Conservation (phyloP, 2,797 vertebrate species). For the Micropoecilia bifurca region DNA sequence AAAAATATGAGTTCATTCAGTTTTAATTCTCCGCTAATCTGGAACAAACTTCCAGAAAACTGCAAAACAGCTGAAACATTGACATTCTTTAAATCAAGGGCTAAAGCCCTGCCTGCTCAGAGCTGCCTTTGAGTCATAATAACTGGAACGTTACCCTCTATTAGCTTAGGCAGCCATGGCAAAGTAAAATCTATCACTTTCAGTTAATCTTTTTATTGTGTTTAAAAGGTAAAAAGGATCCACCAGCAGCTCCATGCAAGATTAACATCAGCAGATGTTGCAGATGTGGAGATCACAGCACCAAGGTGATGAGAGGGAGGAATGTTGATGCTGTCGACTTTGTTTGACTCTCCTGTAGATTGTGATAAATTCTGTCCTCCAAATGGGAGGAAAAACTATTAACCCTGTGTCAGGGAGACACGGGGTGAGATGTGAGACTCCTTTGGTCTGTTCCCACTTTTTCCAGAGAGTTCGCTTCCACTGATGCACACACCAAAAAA, state of each 20-base stretch:
- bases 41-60: no score
- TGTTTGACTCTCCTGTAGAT: slow-evolving; percentile 53
- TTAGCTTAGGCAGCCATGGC: not conserved
- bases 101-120: no score
- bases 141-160: no score
- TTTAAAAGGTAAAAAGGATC: not conserved
- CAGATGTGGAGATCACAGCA: slow-evolving; percentile 53
- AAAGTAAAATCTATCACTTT: slow-evolving; percentile 12
- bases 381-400: slow-evolving; percentile 43
- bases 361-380: slow-evolving; percentile 41
- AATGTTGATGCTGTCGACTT: slow-evolving; percentile 59
- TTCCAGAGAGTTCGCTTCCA: slow-evolving; percentile 6
- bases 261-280: slow-evolving; percentile 76
- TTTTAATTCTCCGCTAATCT: no score
- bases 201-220: not conserved
- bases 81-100: no score
- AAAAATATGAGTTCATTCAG: no score
- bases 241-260: slow-evolving; percentile 32
- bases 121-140: no score
- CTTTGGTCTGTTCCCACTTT: slow-evolving; percentile 22
- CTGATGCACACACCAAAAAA: not conserved
- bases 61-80: no score
- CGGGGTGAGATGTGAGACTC: slow-evolving; percentile 35
- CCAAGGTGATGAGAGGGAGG: slow-evolving; percentile 71
- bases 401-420: slow-evolving; percentile 22